These are phyloP conservation scores for Synanthedon myopaeformis DNA, from an alignment of 2,888 invertebrate species.

Conservation along the genomic window DNA sequence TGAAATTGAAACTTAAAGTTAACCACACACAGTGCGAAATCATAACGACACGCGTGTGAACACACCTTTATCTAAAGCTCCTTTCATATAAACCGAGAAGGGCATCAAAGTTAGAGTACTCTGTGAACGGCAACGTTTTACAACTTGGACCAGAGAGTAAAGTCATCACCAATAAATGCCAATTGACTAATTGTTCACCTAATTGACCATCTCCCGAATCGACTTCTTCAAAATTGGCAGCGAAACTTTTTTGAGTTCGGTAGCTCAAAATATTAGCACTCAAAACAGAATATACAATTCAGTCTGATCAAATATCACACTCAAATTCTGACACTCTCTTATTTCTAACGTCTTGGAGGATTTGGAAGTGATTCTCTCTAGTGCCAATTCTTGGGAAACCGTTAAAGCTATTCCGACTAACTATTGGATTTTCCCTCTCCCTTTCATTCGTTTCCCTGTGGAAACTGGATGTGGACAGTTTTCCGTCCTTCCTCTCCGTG, in stretches of 20 bases:
- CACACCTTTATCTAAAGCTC: not conserved
- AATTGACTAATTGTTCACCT: too few species aligned
- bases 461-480: conserved; percentile 61
- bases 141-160: too few species aligned
- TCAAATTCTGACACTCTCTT: conserved; percentile 74
- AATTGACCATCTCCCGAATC: too few species aligned
- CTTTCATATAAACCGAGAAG: not conserved
- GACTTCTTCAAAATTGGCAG: too few species aligned
- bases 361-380: conserved; percentile 53
- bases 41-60: not conserved
- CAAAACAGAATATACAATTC: not conserved
- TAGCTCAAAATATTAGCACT: too few species aligned
- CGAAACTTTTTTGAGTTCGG: too few species aligned
- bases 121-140: too few species aligned
- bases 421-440: conserved; percentile 44
- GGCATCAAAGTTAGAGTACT: too few species aligned
- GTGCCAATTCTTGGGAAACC: conserved; percentile 57
- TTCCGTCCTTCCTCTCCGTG: conserved; percentile 51
- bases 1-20: conserved; percentile 30
- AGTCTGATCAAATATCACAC: conserved; percentile 64
- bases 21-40: not conserved
- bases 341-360: conserved; percentile 59
- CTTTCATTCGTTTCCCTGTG: conserved; percentile 35
- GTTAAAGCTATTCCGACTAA: conserved; percentile 63
- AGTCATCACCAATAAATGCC: too few species aligned